Base-by-base conservation (phyloP, 2,888 invertebrate genomes). In the Slavum lentiscoides region DNA sequence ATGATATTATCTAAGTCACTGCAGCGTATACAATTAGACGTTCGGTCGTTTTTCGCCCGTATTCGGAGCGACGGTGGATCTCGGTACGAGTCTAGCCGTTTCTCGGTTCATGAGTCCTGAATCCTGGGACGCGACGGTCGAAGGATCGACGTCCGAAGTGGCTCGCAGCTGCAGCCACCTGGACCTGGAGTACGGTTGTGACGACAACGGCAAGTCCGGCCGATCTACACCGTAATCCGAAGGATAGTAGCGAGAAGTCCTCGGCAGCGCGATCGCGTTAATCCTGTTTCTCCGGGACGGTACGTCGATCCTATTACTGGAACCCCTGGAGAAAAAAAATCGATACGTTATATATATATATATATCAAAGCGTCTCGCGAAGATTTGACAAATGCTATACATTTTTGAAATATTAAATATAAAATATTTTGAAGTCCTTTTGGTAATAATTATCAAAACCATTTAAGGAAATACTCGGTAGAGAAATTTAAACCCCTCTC, bases 201-300 rank as follows among this genome's bases (percentile, higher is more conserved):
- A 8, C 9, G 43, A 43, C 17, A 43, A 30, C 43, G 37, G 37
- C 9, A 66, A 17, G 19, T 69, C 53, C 21, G 30, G 30, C 30
- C 23, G 55, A 23, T 80, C 66, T 13, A 43, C 30, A 30, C 30
- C 11, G 13, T 75, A 58, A 5, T 75, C 77, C 2, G 70, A 55
- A 0, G 37, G 37, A 19, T 55, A 58, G 19, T 80, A 77, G 1
- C 11, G 15, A 64, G 15, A 19, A 39, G 61, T 80, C 39, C 39
- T 80, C 19, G 77, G 69, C 15, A 49, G 1, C 0, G 70, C 13
- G 30, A 37, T 19, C 39, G 55, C 19, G 17, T 70, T 70, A 1
- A 80, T 72, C 19, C 70, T 70, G 19, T 21, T 64, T 23, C 70
- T 70, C 30, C 70, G 37, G 13, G 77, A 70, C 5, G 30, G 30